Evolutionary conservation across 2,113 vertebrate species (phyloP).

Genomic region (Trematomus loennbergii): DNA sequence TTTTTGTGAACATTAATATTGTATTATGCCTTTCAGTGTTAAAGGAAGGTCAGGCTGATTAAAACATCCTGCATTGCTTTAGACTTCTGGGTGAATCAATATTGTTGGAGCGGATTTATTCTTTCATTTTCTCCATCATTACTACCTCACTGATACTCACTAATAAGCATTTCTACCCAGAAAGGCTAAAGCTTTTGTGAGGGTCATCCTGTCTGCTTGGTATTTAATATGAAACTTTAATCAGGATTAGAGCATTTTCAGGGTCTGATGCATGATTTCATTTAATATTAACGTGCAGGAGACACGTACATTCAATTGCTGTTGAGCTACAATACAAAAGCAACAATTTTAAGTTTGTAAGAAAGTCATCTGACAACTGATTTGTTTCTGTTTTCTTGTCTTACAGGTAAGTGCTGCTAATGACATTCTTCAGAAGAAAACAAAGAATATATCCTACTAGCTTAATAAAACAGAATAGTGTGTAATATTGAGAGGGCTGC

Average conservation of each 20-base stretch:
- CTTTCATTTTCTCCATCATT: not conserved
- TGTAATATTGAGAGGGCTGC: constrained; percentile 26
- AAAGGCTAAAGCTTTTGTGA: not conserved
- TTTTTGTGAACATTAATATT: not conserved
- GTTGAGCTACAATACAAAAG: not conserved
- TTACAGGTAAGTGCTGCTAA: constrained; percentile 3
- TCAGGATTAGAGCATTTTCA: too few species aligned
- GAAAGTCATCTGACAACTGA: not conserved
- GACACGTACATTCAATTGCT: not conserved
- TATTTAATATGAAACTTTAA: too few species aligned
- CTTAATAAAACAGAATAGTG: too few species aligned
- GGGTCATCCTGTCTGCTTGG: too few species aligned
- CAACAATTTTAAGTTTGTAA: not conserved
- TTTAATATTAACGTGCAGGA: not conserved
- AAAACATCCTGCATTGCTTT: not conserved
- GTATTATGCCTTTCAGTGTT: not conserved
- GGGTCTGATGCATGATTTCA: not conserved
- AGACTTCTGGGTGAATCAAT: not conserved
- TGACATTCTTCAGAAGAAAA: not conserved
- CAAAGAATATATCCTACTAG: too few species aligned
- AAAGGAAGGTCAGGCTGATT: not conserved
- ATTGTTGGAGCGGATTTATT: not conserved
- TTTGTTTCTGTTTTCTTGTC: not conserved
- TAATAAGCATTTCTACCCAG: not conserved
- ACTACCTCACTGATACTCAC: not conserved